Evolutionary conservation across 2,113 vertebrate genomes (phyloP).

Genomic region (Podilymbus podiceps): DNA sequence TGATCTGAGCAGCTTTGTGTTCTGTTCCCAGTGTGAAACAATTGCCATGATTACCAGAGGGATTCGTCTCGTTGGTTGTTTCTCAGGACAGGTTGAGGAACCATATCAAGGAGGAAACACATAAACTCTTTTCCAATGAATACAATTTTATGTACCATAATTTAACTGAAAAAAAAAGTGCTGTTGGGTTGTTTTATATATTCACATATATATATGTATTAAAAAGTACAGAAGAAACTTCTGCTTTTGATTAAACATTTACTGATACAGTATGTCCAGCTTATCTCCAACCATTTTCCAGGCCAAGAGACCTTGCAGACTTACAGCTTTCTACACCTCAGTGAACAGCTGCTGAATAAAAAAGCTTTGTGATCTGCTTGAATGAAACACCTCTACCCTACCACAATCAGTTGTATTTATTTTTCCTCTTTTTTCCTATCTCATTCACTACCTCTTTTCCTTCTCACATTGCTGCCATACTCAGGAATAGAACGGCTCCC

Average conservation of each 20-base stretch:
- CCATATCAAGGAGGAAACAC: not conserved
- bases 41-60: not conserved
- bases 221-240: slow-evolving; percentile 35
- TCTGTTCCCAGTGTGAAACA: not conserved
- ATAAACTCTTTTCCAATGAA: slow-evolving; percentile 5
- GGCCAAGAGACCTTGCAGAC: slow-evolving; percentile 14
- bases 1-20: not conserved
- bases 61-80: not conserved
- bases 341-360: slow-evolving; percentile 65
- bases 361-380: not conserved
- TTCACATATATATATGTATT: slow-evolving; percentile 16
- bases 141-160: slow-evolving; percentile 23
- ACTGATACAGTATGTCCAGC: slow-evolving; percentile 2
- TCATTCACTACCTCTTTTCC: slow-evolving; percentile 16
- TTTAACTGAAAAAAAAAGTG: slow-evolving; percentile 17
- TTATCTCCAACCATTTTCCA: slow-evolving; percentile 10
- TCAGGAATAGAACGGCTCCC: slow-evolving; percentile 15
- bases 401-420: slow-evolving; percentile 19
- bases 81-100: slow-evolving; percentile 14
- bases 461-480: slow-evolving; percentile 16
- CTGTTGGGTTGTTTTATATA: slow-evolving; percentile 34
- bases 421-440: not conserved
- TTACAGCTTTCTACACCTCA: slow-evolving; percentile 43
- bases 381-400: not conserved
- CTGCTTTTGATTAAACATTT: slow-evolving; percentile 45